Evolutionary conservation across 1,140 invertebrate species (phyloP).

Genomic region (Drosophila chauvacae): DNA sequence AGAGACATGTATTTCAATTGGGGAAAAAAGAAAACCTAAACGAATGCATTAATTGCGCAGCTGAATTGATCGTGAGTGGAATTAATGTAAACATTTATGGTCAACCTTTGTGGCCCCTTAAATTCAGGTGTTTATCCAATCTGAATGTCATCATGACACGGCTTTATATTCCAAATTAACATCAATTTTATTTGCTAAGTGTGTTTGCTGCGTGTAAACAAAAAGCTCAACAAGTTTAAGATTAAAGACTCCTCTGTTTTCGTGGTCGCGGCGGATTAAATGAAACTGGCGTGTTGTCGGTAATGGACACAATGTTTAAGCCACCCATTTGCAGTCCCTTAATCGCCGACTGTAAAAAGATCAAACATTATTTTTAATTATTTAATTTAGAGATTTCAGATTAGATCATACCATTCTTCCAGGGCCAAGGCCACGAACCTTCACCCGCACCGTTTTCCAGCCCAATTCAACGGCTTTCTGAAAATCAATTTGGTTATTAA

Average conservation of each 20-base stretch:
- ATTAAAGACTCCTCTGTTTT: conserved; percentile 90
- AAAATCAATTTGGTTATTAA: not conserved
- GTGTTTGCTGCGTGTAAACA: conserved; percentile 18
- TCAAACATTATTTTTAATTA: not conserved
- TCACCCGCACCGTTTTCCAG: conserved; percentile 90
- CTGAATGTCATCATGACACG: conserved; percentile 1
- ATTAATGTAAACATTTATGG: not conserved
- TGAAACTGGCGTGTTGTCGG: conserved; percentile 93
- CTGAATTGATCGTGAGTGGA: not conserved
- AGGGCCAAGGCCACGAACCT: conserved; percentile 92
- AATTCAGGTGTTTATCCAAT: no score
- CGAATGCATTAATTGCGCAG: not conserved
- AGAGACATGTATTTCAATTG: not conserved
- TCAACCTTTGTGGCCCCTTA: not conserved
- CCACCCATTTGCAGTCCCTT: conserved; percentile 97
- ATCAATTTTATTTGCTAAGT: conserved; percentile 7
- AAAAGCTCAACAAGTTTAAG: not conserved
- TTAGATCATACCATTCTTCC: conserved; percentile 91
- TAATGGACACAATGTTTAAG: conserved; percentile 94
- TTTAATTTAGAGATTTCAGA: not conserved
- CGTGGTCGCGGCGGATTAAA: conserved; percentile 90
- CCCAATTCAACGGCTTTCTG: conserved; percentile 91
- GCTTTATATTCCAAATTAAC: conserved; percentile 17
- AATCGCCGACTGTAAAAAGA: conserved; percentile 90
- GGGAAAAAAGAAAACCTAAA: not conserved